Conservation (phyloP, 2,797 vertebrate species). For the Notoglanidium macrostoma region DNA sequence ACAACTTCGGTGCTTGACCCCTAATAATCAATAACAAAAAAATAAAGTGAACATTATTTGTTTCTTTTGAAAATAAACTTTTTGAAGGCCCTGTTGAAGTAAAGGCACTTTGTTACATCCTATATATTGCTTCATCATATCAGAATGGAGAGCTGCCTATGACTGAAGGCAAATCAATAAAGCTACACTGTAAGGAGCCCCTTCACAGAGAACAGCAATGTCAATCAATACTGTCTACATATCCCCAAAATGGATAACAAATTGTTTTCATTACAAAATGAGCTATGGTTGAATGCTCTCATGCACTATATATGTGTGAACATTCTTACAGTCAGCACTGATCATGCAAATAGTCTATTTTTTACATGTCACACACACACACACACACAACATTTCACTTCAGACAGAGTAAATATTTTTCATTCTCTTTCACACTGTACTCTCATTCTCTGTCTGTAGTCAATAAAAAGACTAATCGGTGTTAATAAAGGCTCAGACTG, state of each 20-base stretch:
- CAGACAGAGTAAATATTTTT: conserved; percentile 5
- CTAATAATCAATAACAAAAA: neutral
- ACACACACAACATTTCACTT: neutral
- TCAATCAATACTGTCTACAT: neutral
- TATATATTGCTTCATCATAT: neutral
- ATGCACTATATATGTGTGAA: neutral
- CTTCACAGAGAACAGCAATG: neutral
- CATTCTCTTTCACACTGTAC: neutral
- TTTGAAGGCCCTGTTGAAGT: neutral
- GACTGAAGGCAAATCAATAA: neutral
- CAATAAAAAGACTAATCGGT: conserved; percentile 13
- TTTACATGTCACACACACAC: neutral
- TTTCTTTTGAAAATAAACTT: neutral
- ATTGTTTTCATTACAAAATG: neutral
- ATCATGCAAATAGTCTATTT: neutral
- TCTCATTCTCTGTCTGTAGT: conserved; percentile 1
- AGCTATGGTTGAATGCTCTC: neutral
- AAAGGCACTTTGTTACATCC: neutral
- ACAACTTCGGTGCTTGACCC: neutral
- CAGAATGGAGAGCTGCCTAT: neutral
- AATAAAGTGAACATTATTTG: neutral
- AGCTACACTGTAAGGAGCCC: neutral
- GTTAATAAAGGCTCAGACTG: conserved; percentile 15
- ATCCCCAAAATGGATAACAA: neutral
- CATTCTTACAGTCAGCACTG: neutral